Evolutionary conservation across 2,113 vertebrate genomes (phyloP).

Genomic region (Silurus asotus): DNA sequence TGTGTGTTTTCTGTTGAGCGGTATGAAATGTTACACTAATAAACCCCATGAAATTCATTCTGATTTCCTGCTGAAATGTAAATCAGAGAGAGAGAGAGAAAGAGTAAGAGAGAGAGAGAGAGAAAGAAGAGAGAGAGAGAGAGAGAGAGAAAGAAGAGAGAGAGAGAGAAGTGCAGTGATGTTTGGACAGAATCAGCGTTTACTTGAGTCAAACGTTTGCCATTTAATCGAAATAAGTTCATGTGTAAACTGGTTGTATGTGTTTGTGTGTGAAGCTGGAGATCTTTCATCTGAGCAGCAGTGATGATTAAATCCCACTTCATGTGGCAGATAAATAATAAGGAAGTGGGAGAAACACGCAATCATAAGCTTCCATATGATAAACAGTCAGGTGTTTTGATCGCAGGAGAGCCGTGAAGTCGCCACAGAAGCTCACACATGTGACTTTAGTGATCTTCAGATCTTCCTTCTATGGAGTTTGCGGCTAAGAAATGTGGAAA

Average conservation of each 20-base stretch:
- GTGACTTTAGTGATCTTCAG: neutral
- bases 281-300: neutral
- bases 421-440: neutral
- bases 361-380: slow-evolving; percentile 18
- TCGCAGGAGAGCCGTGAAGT: neutral
- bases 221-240: neutral
- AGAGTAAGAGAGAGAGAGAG: neutral
- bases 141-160: neutral
- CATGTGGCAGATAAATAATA: neutral
- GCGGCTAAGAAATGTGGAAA: neutral
- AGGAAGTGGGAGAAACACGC: neutral
- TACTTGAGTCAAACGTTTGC: neutral
- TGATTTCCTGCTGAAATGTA: neutral
- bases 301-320: neutral
- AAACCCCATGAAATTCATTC: neutral
- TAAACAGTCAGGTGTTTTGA: neutral
- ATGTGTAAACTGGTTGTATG: neutral
- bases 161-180: neutral
- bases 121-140: neutral
- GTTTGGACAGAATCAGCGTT: neutral
- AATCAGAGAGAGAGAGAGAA: neutral
- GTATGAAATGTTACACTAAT: neutral
- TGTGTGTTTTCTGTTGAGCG: neutral
- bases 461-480: neutral
- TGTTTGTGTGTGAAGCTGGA: neutral